phyloP scores from a whole-genome alignment of 2,888 invertebrate species.

The Rugalucina vietnamica region DNA sequence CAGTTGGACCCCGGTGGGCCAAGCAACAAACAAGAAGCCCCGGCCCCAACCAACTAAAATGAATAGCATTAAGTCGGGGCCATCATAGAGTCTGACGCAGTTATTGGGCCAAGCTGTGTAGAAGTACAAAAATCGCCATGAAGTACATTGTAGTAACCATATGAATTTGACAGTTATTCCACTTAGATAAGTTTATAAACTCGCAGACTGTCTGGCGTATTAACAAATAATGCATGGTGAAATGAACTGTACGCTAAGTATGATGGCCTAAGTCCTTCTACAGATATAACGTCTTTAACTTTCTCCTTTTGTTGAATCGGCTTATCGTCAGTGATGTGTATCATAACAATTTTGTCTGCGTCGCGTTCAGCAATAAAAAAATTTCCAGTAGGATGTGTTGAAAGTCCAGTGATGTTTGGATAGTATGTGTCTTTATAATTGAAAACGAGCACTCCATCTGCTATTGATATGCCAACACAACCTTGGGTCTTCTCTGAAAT shows the following conservation, averaged over 20 bases:
- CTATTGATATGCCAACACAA: not conserved
- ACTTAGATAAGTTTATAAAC: too few species aligned
- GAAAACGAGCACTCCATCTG: not conserved
- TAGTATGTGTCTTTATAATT: not conserved
- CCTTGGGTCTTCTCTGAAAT: not conserved
- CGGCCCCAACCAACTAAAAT: too few species aligned
- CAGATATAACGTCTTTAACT: not conserved
- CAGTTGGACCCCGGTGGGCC: too few species aligned
- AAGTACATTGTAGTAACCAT: too few species aligned
- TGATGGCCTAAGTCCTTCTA: not conserved
- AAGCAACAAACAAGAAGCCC: too few species aligned
- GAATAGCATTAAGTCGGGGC: too few species aligned
- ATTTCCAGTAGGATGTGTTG: not conserved
- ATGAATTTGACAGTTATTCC: too few species aligned
- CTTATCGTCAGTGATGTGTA: too few species aligned
- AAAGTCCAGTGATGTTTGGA: not conserved
- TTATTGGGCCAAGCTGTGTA: too few species aligned
- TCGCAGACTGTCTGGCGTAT: too few species aligned
- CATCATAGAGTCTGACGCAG: too few species aligned
- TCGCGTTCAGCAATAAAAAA: not conserved
- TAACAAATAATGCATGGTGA: not conserved
- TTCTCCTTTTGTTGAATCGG: not conserved
- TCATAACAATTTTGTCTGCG: not conserved
- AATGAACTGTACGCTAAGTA: not conserved
- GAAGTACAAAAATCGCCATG: too few species aligned